phyloP scores from a whole-genome alignment of 2,113 vertebrate species.

The Misgurnus anguillicaudatus region DNA sequence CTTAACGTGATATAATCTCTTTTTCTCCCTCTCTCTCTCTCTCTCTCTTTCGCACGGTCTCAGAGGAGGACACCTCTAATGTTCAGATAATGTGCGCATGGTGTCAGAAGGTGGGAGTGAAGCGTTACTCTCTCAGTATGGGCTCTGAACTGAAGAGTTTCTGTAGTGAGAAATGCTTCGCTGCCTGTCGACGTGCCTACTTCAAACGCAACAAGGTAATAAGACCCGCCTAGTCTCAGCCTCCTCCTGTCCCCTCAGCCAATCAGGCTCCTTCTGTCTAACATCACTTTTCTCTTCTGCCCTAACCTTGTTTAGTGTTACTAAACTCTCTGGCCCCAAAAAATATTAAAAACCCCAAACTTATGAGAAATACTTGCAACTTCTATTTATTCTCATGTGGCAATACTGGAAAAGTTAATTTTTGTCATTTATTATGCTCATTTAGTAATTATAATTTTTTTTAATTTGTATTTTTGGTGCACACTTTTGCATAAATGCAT shows the following conservation, averaged over 20 bases:
- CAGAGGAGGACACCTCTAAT: conserved; percentile 96
- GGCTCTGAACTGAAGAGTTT: conserved; percentile 99
- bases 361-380: too few species aligned
- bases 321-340: conserved; percentile 23
- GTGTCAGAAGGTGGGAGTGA: conserved; percentile 99
- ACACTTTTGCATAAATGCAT: too few species aligned
- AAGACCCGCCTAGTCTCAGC: background rate
- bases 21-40: conserved; percentile 6
- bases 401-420: too few species aligned
- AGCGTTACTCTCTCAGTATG: conserved; percentile 99
- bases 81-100: conserved; percentile 99
- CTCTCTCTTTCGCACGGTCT: conserved; percentile 71
- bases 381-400: too few species aligned
- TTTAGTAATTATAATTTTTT: too few species aligned
- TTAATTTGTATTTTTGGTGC: too few species aligned
- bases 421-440: too few species aligned
- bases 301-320: conserved; percentile 40
- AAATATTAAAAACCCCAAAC: too few species aligned
- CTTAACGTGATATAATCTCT: too few species aligned
- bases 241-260: conserved; percentile 4
- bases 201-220: conserved; percentile 99
- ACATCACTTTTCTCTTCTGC: conserved; percentile 52
- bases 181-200: conserved; percentile 96
- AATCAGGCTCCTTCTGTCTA: conserved; percentile 35
- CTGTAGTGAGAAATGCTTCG: conserved; percentile 99